Percentiles rank a stretch among this genome's conserved stretches.
These are phyloP conservation scores for Noctua janthina DNA, from an alignment of 2,888 invertebrate genomes.

Conservation along the genomic window DNA sequence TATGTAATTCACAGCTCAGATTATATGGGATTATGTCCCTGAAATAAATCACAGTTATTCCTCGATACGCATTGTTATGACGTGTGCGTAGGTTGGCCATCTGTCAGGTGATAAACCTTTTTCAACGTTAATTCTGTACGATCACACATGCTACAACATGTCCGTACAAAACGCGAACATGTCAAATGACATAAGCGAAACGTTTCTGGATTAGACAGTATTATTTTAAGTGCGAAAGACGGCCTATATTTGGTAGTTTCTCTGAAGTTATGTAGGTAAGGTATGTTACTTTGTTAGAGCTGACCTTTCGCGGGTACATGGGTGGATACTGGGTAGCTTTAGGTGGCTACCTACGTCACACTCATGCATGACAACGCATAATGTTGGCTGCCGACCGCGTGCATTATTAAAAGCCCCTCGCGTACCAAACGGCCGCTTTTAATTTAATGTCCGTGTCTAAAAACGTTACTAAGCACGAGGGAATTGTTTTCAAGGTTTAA, in stretches of 20 bases:
- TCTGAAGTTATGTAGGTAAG: slow-evolving; percentile 57
- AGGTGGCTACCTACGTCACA: slow-evolving; percentile 60
- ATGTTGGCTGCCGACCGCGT: slow-evolving; percentile 69
- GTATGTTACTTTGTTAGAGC: slow-evolving; percentile 70
- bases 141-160: slow-evolving; percentile 16
- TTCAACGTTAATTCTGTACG: slow-evolving; percentile 29
- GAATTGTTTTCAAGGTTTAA: slow-evolving; percentile 66
- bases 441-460: slow-evolving; percentile 75
- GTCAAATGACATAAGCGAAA: slow-evolving; percentile 18
- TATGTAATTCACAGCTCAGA: slow-evolving; percentile 26
- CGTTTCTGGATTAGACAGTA: slow-evolving; percentile 27
- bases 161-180: slow-evolving; percentile 25
- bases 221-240: slow-evolving; percentile 53
- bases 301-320: slow-evolving; percentile 76
- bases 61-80: slow-evolving; percentile 49
- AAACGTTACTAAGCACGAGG: slow-evolving; percentile 67
- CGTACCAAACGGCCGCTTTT: slow-evolving; percentile 74
- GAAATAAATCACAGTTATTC: slow-evolving; percentile 42
- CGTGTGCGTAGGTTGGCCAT: slow-evolving; percentile 50
- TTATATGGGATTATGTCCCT: slow-evolving; percentile 17
- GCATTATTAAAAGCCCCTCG: slow-evolving; percentile 82
- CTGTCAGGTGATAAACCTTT: slow-evolving; percentile 47
- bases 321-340: slow-evolving; percentile 63
- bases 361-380: slow-evolving; percentile 82
- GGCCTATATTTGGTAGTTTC: slow-evolving; percentile 62